Base-by-base conservation (phyloP, 2,113 vertebrate species). In the Gallinago undulata region DNA sequence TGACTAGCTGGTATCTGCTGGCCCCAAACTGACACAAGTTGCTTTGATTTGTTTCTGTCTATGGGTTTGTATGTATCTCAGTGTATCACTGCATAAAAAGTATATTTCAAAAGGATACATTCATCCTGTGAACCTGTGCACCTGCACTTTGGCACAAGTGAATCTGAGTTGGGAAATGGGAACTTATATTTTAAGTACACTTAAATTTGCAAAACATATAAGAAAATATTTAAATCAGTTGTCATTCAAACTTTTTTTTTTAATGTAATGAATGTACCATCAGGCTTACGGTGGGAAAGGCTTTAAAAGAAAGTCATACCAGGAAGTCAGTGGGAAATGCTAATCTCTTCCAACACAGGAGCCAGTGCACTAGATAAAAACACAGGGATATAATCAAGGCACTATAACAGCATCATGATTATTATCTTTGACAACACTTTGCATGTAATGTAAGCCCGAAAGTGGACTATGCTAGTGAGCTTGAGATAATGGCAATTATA, bases 401-500 rank as follows among this genome's bases (percentile, higher is more conserved):
- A 25, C 28, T 63, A 6, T 25, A 77, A 74, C 47, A 84, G 30
- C 88, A 72, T 28, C 39, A 2, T 35, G 67, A 53, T 89, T 79
- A 83, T 92, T 96, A 78, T 63, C 72, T 83, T 67, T 90, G 82
- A 86, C 37, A 67, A 31, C n/a, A 80, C 62, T 89, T 85, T 85
- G 70, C 37, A 12, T 50, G 75, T 60, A 81, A 33, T 56, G 27
- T n/a, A 75, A 88, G 21, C 27, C 63, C 56, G 27, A 78, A 93
- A 81, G 39, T 63, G 30, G 68, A 28, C 68, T 56, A 23, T 75
- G 39, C 27, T 66, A 86, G 79, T 53, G 80, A 93, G 64, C 53
- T 0, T 68, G 72, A 93, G 55, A 62, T 77, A 79, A 83, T 93
- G 63, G 30, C 60, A 94, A 55, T 76, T 93, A 90, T 50, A 16